Conservation (phyloP, 2,113 vertebrate species). For the Corvus cornix region DNA sequence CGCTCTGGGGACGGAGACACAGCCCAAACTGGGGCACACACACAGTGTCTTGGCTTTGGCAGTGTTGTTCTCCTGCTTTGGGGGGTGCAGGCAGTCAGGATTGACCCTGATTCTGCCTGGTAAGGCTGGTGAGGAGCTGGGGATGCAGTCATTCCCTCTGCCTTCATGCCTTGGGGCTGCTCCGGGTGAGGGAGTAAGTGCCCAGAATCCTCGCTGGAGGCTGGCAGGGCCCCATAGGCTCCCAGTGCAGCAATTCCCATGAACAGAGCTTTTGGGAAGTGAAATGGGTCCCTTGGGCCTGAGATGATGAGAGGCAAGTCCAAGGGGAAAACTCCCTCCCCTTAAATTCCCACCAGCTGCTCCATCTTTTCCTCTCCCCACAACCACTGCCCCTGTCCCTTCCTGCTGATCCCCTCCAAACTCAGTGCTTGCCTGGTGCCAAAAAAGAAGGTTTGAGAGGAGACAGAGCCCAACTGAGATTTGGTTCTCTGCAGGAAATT, state of each 20-base stretch:
- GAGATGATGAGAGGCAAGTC: neutral
- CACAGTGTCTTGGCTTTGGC: neutral
- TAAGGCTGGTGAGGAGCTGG: neutral
- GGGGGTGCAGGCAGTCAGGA: neutral
- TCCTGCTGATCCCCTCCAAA: neutral
- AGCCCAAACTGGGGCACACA: neutral
- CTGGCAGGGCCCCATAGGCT: rapidly evolving
- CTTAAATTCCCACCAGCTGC: neutral
- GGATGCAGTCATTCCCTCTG: neutral
- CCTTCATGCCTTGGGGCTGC: neutral
- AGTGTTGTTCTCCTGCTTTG: rapidly evolving
- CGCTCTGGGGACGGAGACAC: rapidly evolving
- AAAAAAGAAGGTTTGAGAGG: neutral
- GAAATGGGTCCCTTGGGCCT: neutral
- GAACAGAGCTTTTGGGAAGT: neutral
- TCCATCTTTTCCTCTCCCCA: neutral
- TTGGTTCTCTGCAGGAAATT: neutral
- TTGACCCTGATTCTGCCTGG: neutral
- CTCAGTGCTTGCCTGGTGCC: neutral
- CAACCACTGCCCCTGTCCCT: too few relatives aligned
- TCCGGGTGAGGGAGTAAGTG: rapidly evolving
- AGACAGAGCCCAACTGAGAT: neutral
- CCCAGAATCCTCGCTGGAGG: neutral
- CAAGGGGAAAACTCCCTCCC: neutral
- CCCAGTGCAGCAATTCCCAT: neutral